Percentiles rank a stretch among this genome's conserved stretches.
phyloP scores from a whole-genome alignment of 1,140 invertebrate species.

The Danaus plexippus region DNA sequence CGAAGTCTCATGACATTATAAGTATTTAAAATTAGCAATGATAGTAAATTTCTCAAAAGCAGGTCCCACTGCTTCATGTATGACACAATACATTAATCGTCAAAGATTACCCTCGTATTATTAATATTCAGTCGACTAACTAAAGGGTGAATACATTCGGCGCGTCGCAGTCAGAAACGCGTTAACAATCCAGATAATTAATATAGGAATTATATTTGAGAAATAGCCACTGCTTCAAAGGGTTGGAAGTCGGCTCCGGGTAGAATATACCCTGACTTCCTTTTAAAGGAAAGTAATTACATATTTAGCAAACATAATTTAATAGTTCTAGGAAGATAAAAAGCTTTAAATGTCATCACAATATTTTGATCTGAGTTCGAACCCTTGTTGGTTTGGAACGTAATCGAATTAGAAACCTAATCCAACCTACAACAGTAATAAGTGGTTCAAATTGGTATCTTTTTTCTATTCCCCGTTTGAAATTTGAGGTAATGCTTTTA shows the following conservation, averaged over 20 bases:
- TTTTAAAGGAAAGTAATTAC: background rate
- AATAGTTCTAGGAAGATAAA: constrained; percentile 1
- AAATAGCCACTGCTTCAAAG: constrained; percentile 21
- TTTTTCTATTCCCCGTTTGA: constrained; percentile 41
- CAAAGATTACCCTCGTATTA: constrained; percentile 42
- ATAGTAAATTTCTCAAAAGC: too few relatives aligned
- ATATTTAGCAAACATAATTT: constrained; percentile 3
- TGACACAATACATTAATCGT: constrained; percentile 38
- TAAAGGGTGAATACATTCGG: constrained; percentile 45
- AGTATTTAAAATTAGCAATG: too few relatives aligned
- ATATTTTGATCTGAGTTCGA: background rate
- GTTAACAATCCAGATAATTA: constrained; percentile 45
- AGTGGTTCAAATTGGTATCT: constrained; percentile 37
- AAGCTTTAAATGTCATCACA: background rate
- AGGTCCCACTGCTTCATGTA: constrained; percentile 15
- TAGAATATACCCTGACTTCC: background rate
- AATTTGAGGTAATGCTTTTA: constrained; percentile 44
- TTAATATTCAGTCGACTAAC: constrained; percentile 43
- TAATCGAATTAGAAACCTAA: constrained; percentile 30
- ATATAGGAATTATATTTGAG: constrained; percentile 33
- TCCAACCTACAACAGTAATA: constrained; percentile 23
- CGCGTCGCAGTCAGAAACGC: constrained; percentile 36
- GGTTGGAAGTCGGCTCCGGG: constrained; percentile 11
- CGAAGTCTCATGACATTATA: too few relatives aligned
- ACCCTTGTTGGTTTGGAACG: constrained; percentile 7